Base-by-base conservation (phyloP, 2,113 vertebrate species). In the Smithornis capensis region DNA sequence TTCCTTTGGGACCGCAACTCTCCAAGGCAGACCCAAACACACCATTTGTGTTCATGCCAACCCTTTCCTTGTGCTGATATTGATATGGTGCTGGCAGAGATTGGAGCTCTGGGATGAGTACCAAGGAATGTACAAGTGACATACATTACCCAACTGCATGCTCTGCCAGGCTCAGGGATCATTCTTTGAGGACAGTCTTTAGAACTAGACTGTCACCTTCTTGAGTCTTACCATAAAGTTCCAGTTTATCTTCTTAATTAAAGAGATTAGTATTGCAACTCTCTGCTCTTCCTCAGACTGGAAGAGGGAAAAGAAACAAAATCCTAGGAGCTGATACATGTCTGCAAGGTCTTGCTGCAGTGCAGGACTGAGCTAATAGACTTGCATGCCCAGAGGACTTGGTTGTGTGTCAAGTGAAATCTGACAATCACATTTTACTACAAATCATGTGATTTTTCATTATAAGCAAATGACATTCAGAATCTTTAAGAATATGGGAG, bases 91-190 rank as follows among this genome's bases (percentile, higher is more conserved):
- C n/a, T 67, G 47, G 42, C 65, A 82, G 19, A 67, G 38, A 1
- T n/a, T 28, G 56, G 52, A 75, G 52, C 22, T 67, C 67, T 88
- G 87, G 64, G 18, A 22, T 33, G 33, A 31, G 28, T 16, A 22
- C 16, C 67, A 68, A 18, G 47, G 29, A 59, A 59, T 5, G 47
- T 22, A 35, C 42, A 73, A 53, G 19, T 33, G 82, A 29, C 28
- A 24, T 19, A 14, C 1, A 2, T 47, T 45, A 45, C 25, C 52
- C 25, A 50, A 0, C 22, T 22, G 29, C 13, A 22, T 18, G 8
- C 25, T 35, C 17, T 73, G 40, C 37, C 83, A 40, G 40, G n/a
- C 10, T 35, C 22, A 10, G 15, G 8, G n/a, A 18, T 44, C 79
- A 10, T 55, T 62, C 42, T 45, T 42, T 16, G 47, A 84, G n/a